Conservation (phyloP, 2,888 invertebrate genomes). For the Drosophila picticornis region DNA sequence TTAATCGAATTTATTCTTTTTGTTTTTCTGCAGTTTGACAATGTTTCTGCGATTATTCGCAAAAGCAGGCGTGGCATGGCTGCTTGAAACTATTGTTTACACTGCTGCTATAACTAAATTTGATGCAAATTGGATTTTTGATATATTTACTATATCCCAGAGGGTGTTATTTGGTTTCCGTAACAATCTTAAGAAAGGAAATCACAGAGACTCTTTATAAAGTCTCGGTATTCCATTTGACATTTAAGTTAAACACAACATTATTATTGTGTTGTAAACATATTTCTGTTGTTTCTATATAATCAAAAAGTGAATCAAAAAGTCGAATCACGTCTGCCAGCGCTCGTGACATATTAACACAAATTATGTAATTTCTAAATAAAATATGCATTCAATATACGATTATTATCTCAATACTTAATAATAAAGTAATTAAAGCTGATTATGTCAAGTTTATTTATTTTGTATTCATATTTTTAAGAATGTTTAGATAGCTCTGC, state of each 20-base stretch:
- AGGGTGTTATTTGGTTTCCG: slow-evolving; percentile 54
- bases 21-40: slow-evolving; percentile 87
- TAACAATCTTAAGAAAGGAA: slow-evolving; percentile 47
- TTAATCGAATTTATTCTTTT: neutral
- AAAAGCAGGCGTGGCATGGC: slow-evolving; percentile 94
- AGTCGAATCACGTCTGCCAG: neutral
- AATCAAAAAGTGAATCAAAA: no score
- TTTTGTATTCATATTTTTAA: neutral
- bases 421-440: neutral
- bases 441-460: neutral
- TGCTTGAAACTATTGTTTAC: slow-evolving; percentile 91
- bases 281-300: neutral
- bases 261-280: neutral
- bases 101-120: slow-evolving; percentile 64
- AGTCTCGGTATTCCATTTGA: slow-evolving; percentile 26
- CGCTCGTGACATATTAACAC: no score
- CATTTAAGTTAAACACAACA: neutral
- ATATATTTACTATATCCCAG: slow-evolving; percentile 35
- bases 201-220: slow-evolving; percentile 38
- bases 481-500: neutral
- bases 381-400: neutral
- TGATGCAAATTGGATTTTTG: neutral
- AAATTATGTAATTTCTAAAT: neutral
- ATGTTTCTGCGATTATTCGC: slow-evolving; percentile 92
- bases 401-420: neutral